Percentiles rank a stretch among this genome's conserved stretches.
These are phyloP conservation scores for Vespertilio murinus DNA, from an alignment of 2,797 vertebrate genomes.

Conservation along the genomic window DNA sequence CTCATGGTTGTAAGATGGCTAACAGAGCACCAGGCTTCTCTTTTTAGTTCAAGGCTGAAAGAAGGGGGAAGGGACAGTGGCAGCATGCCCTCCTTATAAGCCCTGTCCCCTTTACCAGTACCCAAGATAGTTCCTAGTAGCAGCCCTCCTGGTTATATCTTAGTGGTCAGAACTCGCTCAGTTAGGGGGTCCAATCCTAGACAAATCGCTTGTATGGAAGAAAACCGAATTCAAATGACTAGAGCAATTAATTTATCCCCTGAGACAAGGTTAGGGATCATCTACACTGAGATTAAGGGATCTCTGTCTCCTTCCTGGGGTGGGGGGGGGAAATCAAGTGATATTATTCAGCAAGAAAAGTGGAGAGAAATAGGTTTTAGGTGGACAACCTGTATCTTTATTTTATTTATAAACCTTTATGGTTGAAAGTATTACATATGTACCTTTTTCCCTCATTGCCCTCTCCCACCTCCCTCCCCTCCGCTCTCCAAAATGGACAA, in stretches of 20 bases:
- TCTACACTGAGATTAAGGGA: background rate
- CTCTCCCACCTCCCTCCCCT: too few species aligned
- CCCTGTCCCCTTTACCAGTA: background rate
- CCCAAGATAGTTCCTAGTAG: constrained; percentile 8
- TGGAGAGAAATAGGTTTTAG: constrained; percentile 4
- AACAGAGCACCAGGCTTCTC: background rate
- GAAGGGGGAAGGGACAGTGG: background rate
- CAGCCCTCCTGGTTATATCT: background rate
- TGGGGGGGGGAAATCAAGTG: background rate
- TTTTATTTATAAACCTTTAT: too few species aligned
- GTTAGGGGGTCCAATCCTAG: background rate
- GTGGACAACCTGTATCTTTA: background rate
- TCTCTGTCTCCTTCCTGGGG: background rate
- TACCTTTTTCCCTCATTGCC: too few species aligned
- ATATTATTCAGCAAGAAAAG: background rate
- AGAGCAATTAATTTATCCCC: background rate
- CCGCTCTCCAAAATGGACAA: background rate
- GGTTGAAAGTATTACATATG: too few species aligned
- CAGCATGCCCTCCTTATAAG: background rate
- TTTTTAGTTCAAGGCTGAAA: constrained; percentile 5
- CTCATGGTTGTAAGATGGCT: background rate
- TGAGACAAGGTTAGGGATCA: background rate
- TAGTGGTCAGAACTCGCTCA: background rate
- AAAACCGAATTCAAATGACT: constrained; percentile 15
- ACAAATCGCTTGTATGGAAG: background rate